These are phyloP conservation scores for Notamacropus eugenii DNA, from an alignment of 2,797 vertebrate species.

Conservation along the genomic window DNA sequence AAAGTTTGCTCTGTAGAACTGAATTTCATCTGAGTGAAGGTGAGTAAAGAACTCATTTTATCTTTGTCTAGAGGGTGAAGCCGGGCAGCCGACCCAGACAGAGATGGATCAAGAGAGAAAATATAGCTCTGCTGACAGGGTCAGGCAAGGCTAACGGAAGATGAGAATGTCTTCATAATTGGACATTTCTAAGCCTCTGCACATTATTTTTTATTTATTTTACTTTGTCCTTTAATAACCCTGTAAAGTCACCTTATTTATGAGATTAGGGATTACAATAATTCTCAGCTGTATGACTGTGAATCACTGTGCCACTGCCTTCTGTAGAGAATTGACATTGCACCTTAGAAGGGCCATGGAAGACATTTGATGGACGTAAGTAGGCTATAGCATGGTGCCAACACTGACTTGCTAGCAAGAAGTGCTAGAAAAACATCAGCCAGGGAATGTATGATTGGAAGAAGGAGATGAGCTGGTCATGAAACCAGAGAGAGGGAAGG, in stretches of 20 bases:
- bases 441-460: not conserved
- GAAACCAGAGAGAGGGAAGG: not conserved
- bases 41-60: not conserved
- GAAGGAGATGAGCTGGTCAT: not conserved
- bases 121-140: not conserved
- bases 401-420: not conserved
- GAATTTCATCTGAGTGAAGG: not conserved
- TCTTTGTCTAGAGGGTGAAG: not conserved
- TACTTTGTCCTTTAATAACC: not conserved
- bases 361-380: not conserved
- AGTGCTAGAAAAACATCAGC: not conserved
- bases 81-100: not conserved
- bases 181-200: not conserved
- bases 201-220: not conserved
- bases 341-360: not conserved
- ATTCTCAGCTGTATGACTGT: not conserved
- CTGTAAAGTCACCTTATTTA: not conserved
- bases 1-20: not conserved
- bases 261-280: not conserved
- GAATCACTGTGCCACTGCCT: not conserved
- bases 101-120: not conserved
- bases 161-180: not conserved
- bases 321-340: not conserved
- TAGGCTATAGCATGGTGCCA: not conserved
- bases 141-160: not conserved